A percentile compares a stretch with the other conserved stretches of the same genome.
Evolutionary conservation across 2,113 vertebrate species (phyloP).

Genomic region (Sceloporus undulatus): DNA sequence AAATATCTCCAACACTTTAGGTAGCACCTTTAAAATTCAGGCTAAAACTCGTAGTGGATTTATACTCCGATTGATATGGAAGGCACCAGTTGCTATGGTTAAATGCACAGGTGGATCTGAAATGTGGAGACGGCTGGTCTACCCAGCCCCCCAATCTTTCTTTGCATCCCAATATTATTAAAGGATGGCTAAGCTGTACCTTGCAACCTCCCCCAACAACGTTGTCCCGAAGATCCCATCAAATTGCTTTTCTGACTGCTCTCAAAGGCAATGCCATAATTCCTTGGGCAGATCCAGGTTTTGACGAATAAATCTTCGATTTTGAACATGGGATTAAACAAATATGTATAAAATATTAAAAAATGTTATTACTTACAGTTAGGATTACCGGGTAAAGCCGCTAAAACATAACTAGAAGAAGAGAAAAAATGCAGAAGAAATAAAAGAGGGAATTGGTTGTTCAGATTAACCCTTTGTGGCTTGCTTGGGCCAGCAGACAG

Average conservation of each 20-base stretch:
- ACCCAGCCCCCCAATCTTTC: too few species aligned
- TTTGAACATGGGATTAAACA: slow-evolving; percentile 90
- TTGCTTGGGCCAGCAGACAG: background rate
- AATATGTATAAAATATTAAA: background rate
- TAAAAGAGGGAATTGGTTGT: slow-evolving; percentile 65
- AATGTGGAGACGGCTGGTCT: too few species aligned
- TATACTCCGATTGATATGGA: background rate
- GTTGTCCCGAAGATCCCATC: slow-evolving; percentile 41
- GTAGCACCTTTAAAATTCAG: too few species aligned
- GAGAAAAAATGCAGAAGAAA: slow-evolving; percentile 65
- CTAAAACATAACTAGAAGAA: slow-evolving; percentile 78
- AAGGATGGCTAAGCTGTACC: slow-evolving; percentile 49
- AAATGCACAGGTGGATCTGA: too few species aligned
- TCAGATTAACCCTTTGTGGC: slow-evolving; percentile 65
- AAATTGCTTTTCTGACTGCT: slow-evolving; percentile 53
- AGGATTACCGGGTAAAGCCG: slow-evolving; percentile 84
- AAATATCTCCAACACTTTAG: too few species aligned
- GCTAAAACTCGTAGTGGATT: too few species aligned
- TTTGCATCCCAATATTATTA: background rate
- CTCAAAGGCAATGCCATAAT: slow-evolving; percentile 75
- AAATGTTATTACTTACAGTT: slow-evolving; percentile 85
- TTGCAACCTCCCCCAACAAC: slow-evolving; percentile 37
- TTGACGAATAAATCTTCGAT: slow-evolving; percentile 89
- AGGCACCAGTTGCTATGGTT: too few species aligned
- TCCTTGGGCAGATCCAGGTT: slow-evolving; percentile 80